phyloP scores from a whole-genome alignment of 1,140 invertebrate genomes.

The Tetramorium simillimum region DNA sequence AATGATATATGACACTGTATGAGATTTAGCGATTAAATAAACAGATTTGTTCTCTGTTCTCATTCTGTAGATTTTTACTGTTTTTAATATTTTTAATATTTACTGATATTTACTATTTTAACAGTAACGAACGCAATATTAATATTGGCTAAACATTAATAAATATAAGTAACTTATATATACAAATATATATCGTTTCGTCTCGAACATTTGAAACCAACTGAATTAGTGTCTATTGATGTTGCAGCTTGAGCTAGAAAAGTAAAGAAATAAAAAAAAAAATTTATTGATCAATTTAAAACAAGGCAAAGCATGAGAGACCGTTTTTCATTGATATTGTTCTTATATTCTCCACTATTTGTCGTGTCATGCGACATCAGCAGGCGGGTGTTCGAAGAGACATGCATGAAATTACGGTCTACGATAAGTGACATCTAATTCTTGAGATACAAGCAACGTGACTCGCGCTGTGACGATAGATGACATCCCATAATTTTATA shows the following conservation, averaged over 20 bases:
- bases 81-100: no score
- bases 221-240: neutral
- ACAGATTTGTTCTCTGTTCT: no score
- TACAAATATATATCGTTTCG: neutral
- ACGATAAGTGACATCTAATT: neutral
- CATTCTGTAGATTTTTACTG: no score
- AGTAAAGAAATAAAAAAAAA: neutral
- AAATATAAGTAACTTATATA: neutral
- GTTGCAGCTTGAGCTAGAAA: neutral
- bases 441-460: neutral
- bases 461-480: neutral
- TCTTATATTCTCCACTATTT: neutral
- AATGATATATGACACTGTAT: neutral
- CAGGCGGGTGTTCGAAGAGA: neutral
- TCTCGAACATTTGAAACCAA: neutral
- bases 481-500: conserved; percentile 29
- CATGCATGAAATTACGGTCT: neutral
- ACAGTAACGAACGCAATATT: neutral
- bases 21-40: no score
- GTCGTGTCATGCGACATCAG: neutral
- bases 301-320: neutral
- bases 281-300: neutral
- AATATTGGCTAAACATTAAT: neutral
- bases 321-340: neutral
- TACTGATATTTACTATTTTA: no score